These are phyloP conservation scores for Heliconius erato DNA, from an alignment of 2,888 invertebrate species.

Conservation along the genomic window DNA sequence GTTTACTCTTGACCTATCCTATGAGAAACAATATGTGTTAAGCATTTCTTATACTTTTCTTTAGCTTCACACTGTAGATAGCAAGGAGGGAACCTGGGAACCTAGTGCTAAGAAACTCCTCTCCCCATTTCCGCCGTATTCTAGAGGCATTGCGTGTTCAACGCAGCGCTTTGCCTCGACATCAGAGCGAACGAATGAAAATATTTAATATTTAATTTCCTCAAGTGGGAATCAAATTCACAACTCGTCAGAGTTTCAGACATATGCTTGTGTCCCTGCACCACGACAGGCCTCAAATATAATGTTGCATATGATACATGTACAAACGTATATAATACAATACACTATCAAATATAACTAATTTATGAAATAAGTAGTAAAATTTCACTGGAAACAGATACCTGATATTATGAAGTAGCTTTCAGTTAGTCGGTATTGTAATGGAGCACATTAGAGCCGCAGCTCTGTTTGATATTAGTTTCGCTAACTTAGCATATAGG, in stretches of 20 bases:
- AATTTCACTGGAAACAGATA: slow-evolving; percentile 13
- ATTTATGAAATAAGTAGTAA: neutral
- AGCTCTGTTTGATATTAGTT: slow-evolving; percentile 36
- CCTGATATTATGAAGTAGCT: slow-evolving; percentile 37
- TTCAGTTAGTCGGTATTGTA: slow-evolving; percentile 27
- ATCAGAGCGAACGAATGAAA: too few relatives aligned
- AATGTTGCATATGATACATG: too few relatives aligned
- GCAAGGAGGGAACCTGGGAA: too few relatives aligned
- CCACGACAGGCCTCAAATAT: neutral
- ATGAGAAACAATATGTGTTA: too few relatives aligned
- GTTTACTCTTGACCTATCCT: neutral
- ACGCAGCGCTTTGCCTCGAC: too few relatives aligned
- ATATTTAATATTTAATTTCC: too few relatives aligned
- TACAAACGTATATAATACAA: neutral
- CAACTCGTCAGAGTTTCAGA: too few relatives aligned
- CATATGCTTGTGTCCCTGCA: neutral
- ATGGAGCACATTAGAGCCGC: slow-evolving; percentile 35
- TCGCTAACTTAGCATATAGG: slow-evolving; percentile 21
- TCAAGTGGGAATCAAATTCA: too few relatives aligned
- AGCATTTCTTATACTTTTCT: neutral
- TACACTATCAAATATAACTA: neutral
- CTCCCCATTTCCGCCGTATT: too few relatives aligned
- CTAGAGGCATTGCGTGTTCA: too few relatives aligned
- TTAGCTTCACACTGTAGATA: too few relatives aligned
- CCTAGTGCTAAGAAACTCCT: too few relatives aligned